Base-by-base conservation (phyloP, 2,888 invertebrate genomes). In the Thelaira solivaga region DNA sequence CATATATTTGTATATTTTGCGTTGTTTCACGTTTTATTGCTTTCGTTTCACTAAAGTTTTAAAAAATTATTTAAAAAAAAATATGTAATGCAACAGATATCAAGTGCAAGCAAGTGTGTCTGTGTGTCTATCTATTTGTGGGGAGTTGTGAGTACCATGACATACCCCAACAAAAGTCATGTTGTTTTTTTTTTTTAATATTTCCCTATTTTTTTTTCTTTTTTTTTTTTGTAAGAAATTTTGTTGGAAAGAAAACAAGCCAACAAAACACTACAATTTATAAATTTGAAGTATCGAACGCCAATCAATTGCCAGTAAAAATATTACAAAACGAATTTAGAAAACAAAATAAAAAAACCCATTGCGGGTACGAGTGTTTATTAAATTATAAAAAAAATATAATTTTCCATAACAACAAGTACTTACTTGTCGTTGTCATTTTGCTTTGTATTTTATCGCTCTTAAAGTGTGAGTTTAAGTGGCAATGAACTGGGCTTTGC, bases 261-360 rank as follows among this genome's bases (percentile, higher is more conserved):
- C n/a, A n/a, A n/a, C n/a, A n/a, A n/a, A n/a, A n/a, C n/a, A n/a
- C n/a, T n/a, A n/a, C n/a, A n/a, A n/a, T n/a, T n/a, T n/a, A n/a
- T n/a, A n/a, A n/a, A n/a, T n/a, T 68, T 64, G 41, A 57, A 72
- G 64, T 69, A 64, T 80, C 78, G 76, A 80, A 76, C 74, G 76
- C 81, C 71, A 76, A 81, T 76, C 81, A 81, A 81, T 81, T 79
- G 78, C 76, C 74, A 79, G 55, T 29, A 74, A 67, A 68, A 62
- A 68, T 61, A 43, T 61, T 24, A 51, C 18, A 59, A 59, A 49
- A 36, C n/a, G n/a, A n/a, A n/a, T n/a, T 31, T 39, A 10, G 18
- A 55, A 57, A 41, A 41, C 41, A 41, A 62, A 71, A 47, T 72
- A 39, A 39, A 49, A 76, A 71, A 73, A 49, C 57, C 69, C 57